These are phyloP conservation scores for Beroe forskalii DNA, from an alignment of 37 sponge, comb jelly and placozoan species.

Conservation along the genomic window DNA sequence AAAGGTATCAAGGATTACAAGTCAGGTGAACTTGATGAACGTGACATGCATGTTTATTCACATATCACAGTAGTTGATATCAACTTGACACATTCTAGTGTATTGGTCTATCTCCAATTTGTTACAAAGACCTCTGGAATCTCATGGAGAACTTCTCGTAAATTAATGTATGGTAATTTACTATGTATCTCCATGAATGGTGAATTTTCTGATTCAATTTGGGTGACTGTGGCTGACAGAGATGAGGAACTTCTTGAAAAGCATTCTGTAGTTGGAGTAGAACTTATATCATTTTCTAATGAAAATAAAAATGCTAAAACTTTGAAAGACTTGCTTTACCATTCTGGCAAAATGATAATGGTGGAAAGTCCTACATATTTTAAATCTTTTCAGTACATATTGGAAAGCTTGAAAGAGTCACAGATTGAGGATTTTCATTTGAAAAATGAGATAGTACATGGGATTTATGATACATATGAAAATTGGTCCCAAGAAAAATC, in stretches of 20 bases:
- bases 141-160: slow-evolving; percentile 13
- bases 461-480: neutral
- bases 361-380: slow-evolving; percentile 72
- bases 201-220: slow-evolving; percentile 60
- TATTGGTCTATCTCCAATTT: slow-evolving; percentile 6
- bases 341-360: slow-evolving; percentile 66
- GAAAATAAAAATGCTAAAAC: neutral
- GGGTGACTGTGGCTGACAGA: slow-evolving; percentile 54
- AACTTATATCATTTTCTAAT: slow-evolving; percentile 12
- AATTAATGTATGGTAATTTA: slow-evolving; percentile 67
- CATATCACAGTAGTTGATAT: neutral
- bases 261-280: neutral
- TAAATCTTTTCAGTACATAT: slow-evolving; percentile 68
- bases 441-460: slow-evolving; percentile 41
- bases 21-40: neutral
- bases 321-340: neutral
- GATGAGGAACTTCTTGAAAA: slow-evolving; percentile 13
- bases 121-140: neutral
- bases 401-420: slow-evolving; percentile 64
- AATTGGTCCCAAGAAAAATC: neutral
- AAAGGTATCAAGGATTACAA: slow-evolving; percentile 39
- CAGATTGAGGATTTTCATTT: slow-evolving; percentile 62
- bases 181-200: slow-evolving; percentile 42
- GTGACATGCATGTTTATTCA: slow-evolving; percentile 64
- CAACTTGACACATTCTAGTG: neutral